Evolutionary conservation across 2,888 invertebrate species (phyloP), one percentile per base, ranked within the genome.

Genomic region (Caenorhabditis sinica): DNA sequence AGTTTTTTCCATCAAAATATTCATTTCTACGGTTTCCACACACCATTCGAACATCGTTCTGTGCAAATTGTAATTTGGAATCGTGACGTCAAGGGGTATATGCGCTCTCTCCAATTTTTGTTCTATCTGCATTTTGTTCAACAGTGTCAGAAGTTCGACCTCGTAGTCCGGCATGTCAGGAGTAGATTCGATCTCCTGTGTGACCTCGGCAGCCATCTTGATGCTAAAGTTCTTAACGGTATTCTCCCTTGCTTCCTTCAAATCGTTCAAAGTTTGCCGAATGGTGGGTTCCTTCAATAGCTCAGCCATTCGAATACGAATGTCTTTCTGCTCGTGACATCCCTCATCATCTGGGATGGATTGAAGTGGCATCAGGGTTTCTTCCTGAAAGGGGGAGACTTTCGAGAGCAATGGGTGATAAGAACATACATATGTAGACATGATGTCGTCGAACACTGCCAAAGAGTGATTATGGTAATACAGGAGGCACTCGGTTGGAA

Each of bases 391-490:
- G 6, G 45, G 11, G 23, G 2, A 28, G n/a, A 8, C n/a, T n/a
- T 6, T 25, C 17, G 23, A 17, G 13, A 60, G 33, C 23, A 45
- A 11, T 49, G 11, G 3, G 1, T 17, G 0, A 11, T n/a, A 65
- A 20, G 28, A 66, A 68, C 75, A 49, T 33, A 76, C 76, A 23
- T 51, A 28, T 13, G 68, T 49, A 5, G 28, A 36, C 45, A 76
- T 66, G 11, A 76, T 68, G 25, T 76, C 76, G 17, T 76, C 76
- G 45, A 68, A 76, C 4, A 76, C 17, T 33, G 15, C 40, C 33
- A 36, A 28, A 13, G 15, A 56, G 15, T 56, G 56, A 15, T 28
- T 56, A 15, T 20, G 56, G 6, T 56, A 56, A 28, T 56, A 25
- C 13, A 56, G 15, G 15, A 13, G 1, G 20, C 49, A 49, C 20